Base-by-base conservation (phyloP, 2,888 invertebrate species). In the Villa cingulata region DNA sequence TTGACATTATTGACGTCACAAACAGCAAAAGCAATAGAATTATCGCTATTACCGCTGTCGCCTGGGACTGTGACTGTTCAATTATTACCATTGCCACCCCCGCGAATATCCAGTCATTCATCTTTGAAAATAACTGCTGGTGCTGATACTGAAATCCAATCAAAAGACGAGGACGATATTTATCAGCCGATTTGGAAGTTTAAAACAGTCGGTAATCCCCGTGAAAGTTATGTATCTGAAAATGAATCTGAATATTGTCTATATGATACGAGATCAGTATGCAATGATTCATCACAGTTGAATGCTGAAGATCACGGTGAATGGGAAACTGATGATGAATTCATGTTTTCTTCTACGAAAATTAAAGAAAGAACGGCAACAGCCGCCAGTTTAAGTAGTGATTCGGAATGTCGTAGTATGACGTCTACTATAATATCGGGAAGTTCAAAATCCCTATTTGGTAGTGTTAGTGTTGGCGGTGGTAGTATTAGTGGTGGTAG, bases 131-230 rank as follows among this genome's bases (percentile, higher is more conserved):
- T 12, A 14, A 32, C 29, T 12, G 16, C 16, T 16, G 5, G 6
- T n/a, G 12, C 2, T 36, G 34, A 34, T 10, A 34, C 15, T 34
- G 2, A 10, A 37, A 42, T 38, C 18, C 47, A 43, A 29, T 38
- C 42, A n/a, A 43, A 38, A 47, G 64, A 66, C 43, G 69, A 70
- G 32, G 60, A 23, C 23, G 23, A 63, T 10, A 69, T 70, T 47
- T 70, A 70, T 51, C 70, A 70, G 38, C 64, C 66, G 37, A 69
- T 70, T 50, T 70, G 69, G 70, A 65, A 68, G 51, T 69, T 64
- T 50, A 61, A 64, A 50, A 68, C 68, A 0, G 54, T 63, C 45
- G 67, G 63, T 38, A 59, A 59, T 49, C 60, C 58, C 36, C 54
- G 54, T 7, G 63, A 64, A n/a, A 57, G 56, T 37, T 62, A 56